Conservation (phyloP, 92 coral and sea anemone species). For the Phymanthus crucifer region DNA sequence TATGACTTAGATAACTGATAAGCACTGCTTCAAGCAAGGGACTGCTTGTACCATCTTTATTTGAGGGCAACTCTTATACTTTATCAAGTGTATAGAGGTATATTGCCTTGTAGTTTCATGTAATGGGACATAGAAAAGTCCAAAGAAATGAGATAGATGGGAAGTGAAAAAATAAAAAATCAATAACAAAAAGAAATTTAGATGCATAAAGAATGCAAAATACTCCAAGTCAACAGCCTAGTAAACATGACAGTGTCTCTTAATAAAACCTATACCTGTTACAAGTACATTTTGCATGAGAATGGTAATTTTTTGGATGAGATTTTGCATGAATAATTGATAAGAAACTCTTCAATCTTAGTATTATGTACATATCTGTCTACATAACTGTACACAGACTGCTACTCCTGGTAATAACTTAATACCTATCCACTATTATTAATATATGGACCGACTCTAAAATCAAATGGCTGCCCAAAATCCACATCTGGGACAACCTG, state of each 20-base stretch:
- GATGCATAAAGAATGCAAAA: neutral
- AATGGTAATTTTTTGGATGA: neutral
- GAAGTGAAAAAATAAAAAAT: neutral
- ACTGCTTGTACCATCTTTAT: no score
- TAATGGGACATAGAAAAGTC: no score
- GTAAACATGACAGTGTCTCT: neutral
- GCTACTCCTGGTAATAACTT: constrained; percentile 5
- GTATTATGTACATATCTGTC: neutral
- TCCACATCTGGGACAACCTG: neutral
- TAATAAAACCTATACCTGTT: neutral
- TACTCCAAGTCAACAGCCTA: neutral
- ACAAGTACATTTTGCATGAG: constrained; percentile 6
- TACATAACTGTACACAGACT: neutral
- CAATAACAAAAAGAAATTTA: neutral
- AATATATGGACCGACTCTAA: neutral
- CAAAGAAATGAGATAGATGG: neutral
- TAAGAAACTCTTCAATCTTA: constrained; percentile 1
- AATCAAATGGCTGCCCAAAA: neutral
- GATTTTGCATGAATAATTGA: constrained; percentile 3
- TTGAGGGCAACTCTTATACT: no score
- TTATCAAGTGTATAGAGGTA: no score
- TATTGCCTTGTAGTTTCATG: no score
- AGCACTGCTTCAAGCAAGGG: no score
- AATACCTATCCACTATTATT: neutral
- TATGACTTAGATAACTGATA: neutral